phyloP scores from a whole-genome alignment of 2,113 vertebrate genomes.

The Pelmatolapia mariae region DNA sequence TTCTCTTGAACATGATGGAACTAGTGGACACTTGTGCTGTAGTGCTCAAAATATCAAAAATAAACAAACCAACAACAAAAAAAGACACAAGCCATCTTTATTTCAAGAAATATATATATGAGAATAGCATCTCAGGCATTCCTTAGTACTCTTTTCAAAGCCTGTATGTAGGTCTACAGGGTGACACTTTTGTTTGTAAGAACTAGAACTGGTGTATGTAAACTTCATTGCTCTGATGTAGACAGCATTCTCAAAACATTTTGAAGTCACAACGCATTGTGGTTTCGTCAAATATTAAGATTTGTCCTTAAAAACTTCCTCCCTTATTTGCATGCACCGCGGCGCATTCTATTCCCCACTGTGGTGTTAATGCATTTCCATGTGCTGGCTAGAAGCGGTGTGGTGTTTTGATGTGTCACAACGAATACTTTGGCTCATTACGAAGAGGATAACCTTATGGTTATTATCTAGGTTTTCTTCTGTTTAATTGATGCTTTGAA shows the following conservation, averaged over 20 bases:
- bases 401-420: constrained; percentile 56
- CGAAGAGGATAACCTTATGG: constrained; percentile 50
- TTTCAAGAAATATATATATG: background rate
- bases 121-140: background rate
- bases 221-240: background rate
- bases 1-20: background rate
- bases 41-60: background rate
- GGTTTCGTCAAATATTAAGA: constrained; percentile 17
- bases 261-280: background rate
- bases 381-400: constrained; percentile 22
- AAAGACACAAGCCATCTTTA: background rate
- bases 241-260: background rate
- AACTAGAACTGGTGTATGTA: background rate
- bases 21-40: background rate
- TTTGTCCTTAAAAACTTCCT: constrained; percentile 1
- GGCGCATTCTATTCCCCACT: constrained; percentile 8
- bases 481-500: constrained; percentile 68
- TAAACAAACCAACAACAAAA: background rate
- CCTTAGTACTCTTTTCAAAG: background rate
- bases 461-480: constrained; percentile 52
- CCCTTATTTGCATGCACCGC: constrained; percentile 27
- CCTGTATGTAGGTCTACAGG: background rate
- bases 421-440: constrained; percentile 48
- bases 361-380: constrained; percentile 33
- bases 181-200: background rate